phyloP scores from a whole-genome alignment of 2,888 invertebrate genomes.

The Diarsia rubi region DNA sequence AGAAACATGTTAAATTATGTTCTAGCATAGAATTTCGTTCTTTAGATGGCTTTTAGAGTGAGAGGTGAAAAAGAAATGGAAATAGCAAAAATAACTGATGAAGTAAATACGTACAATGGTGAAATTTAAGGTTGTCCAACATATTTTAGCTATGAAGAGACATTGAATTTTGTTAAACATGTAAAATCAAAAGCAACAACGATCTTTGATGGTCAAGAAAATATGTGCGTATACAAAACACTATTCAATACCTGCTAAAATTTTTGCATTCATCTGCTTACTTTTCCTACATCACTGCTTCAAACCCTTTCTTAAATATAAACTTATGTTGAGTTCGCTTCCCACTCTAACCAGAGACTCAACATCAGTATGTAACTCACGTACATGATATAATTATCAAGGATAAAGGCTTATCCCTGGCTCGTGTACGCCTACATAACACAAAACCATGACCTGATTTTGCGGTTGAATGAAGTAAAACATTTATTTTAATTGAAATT shows the following conservation, averaged over 20 bases:
- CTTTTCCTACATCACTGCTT: not conserved
- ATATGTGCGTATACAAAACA: not conserved
- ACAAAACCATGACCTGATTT: slow-evolving; percentile 42
- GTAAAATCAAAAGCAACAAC: no score
- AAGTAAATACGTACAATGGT: not conserved
- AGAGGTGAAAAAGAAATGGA: not conserved
- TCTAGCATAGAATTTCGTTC: slow-evolving; percentile 4
- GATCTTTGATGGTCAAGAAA: not conserved
- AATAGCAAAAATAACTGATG: not conserved
- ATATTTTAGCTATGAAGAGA: not conserved
- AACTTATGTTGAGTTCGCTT: not conserved
- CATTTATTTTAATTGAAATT: slow-evolving; percentile 24
- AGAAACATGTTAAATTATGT: slow-evolving; percentile 26
- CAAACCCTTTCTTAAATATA: not conserved
- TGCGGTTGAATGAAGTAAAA: slow-evolving; percentile 15
- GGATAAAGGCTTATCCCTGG: slow-evolving; percentile 27
- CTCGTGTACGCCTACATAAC: slow-evolving; percentile 30
- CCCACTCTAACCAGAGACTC: not conserved
- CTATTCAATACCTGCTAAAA: no score
- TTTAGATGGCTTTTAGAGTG: not conserved
- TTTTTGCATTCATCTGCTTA: not conserved
- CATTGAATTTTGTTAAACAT: not conserved
- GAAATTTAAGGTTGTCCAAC: not conserved
- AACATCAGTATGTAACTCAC: slow-evolving; percentile 16
- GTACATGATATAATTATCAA: slow-evolving; percentile 42